phyloP scores from a whole-genome alignment of 2,797 vertebrate genomes.

The Gambusia yucatana region DNA sequence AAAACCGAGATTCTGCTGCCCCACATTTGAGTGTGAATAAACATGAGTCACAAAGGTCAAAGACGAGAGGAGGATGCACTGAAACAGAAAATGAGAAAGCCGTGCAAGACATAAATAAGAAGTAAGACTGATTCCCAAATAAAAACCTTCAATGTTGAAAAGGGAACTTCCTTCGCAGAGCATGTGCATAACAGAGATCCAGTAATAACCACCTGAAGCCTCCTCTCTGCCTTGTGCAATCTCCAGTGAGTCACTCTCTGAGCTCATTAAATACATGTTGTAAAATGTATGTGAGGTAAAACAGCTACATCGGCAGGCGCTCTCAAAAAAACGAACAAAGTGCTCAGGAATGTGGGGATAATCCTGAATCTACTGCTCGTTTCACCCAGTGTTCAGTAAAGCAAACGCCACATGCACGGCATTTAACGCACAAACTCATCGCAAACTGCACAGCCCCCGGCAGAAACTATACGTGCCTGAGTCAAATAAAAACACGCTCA shows the following conservation, averaged over 20 bases:
- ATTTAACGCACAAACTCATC: conserved; percentile 52
- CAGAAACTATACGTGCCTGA: conserved; percentile 21
- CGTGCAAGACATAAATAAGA: conserved; percentile 10
- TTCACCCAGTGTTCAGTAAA: conserved; percentile 40
- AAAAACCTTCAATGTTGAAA: neutral
- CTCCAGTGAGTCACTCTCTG: conserved; percentile 63
- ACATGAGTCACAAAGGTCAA: conserved; percentile 50
- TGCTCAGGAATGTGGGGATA: conserved; percentile 64
- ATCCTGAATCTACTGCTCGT: conserved; percentile 41
- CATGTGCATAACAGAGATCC: conserved; percentile 17
- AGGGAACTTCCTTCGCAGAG: conserved; percentile 11
- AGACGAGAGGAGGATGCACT: conserved; percentile 10
- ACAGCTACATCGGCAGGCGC: conserved; percentile 31
- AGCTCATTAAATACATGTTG: conserved; percentile 50
- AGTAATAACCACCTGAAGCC: neutral
- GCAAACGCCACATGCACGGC: conserved; percentile 39
- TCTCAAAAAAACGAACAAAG: conserved; percentile 26
- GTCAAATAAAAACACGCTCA: conserved; percentile 38
- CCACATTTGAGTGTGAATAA: conserved; percentile 54
- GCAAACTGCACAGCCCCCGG: conserved; percentile 28
- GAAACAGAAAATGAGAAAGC: conserved; percentile 27
- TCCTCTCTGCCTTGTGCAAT: conserved; percentile 16
- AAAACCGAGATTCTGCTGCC: neutral
- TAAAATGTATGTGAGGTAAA: conserved; percentile 42
- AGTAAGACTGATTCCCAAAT: conserved; percentile 1